Evolutionary conservation across 2,888 invertebrate species (phyloP), one percentile per base, ranked within the genome.

Genomic region (Drosophila trichaetosa): DNA sequence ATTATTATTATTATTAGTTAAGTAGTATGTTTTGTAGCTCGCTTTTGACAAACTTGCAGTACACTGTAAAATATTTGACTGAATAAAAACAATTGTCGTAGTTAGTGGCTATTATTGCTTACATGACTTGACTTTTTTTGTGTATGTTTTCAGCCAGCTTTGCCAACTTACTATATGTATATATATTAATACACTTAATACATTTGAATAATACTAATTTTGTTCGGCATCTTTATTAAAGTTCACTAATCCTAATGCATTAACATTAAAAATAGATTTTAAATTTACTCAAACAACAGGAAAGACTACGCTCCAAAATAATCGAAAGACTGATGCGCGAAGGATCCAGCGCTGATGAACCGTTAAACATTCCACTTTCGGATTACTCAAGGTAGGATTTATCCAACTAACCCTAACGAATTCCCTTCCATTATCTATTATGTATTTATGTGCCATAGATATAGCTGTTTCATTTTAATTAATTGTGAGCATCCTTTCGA

Each of bases 281-380:
- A 83, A 83, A 87, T 89, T 89, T 86, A 87, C 86, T 88, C 75
- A 84, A 87, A 69, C 89, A 92, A 89, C 92, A 96, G 96, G 97
- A 97, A 92, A 95, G 95, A 91, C 94, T 97, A 57, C 94, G 97
- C 80, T 95, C 94, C 70, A 97, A 97, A 94, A 97, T 97, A 83
- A 95, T 97, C 57, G 95, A 95, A 75, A 95, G 97, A 90, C 94
- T 97, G 76, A 93, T 96, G 77, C 96, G 96, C 92, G 96, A 96
- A 93, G 97, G 97, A 40, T 97, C 97, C 1, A 97, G 96, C 91
- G 97, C 97, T 11, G 97, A 97, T 86, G 97, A 97, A 91, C 97
- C 97, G 18, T 95, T 96, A 4, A 97, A 97, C 91, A 97, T 98
- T 80, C 95, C 95, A 71, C 93, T 98, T 34, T 97, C 97, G 33